Percentiles rank a stretch among this genome's conserved stretches.
Conservation (phyloP, 2,113 vertebrate genomes). For the Solea solea region DNA sequence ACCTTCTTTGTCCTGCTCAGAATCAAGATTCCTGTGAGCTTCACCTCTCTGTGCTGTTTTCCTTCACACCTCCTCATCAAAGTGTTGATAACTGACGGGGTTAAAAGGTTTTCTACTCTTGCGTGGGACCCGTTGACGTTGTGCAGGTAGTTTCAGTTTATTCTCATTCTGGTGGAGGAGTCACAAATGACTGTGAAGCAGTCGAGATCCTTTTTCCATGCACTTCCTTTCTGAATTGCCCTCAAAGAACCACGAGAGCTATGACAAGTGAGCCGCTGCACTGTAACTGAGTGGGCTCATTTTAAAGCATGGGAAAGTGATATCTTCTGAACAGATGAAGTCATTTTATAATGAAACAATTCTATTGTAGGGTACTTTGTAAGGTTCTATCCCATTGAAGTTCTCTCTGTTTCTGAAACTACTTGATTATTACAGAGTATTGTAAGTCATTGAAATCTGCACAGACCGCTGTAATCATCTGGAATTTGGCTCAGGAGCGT, state of each 20-base stretch:
- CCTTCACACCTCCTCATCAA: constrained; percentile 35
- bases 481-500: constrained; percentile 37
- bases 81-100: constrained; percentile 47
- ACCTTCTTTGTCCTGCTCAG: background rate
- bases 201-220: background rate
- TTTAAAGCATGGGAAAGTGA: background rate
- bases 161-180: background rate
- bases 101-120: constrained; percentile 30
- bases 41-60: constrained; percentile 34
- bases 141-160: constrained; percentile 29
- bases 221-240: background rate
- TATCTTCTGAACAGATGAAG: constrained; percentile 11
- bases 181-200: background rate
- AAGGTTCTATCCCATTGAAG: background rate
- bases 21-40: constrained; percentile 7
- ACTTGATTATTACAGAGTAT: constrained; percentile 39
- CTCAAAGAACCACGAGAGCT: constrained; percentile 12
- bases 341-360: background rate
- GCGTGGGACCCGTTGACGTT: constrained; percentile 2
- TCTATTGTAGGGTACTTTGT: background rate
- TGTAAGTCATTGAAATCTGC: constrained; percentile 42
- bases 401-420: constrained; percentile 31
- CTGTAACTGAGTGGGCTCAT: background rate
- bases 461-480: constrained; percentile 45
- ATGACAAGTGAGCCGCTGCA: constrained; percentile 17